Percentiles rank a stretch among this genome's conserved stretches.
These are phyloP conservation scores for Sebastes taczanowskii DNA, from an alignment of 2,797 vertebrate species.

Conservation along the genomic window DNA sequence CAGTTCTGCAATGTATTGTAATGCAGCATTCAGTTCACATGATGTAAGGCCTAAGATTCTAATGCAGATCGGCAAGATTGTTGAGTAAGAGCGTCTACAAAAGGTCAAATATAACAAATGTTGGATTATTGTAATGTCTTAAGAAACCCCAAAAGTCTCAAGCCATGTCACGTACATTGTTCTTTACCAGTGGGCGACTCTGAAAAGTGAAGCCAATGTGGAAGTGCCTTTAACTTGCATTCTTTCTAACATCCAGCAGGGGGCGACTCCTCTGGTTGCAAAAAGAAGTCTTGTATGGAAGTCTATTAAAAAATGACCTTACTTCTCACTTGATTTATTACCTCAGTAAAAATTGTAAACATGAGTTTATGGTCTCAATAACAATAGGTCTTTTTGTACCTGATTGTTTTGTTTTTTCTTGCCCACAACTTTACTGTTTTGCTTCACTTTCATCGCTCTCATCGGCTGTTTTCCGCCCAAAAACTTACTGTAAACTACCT, in stretches of 20 bases:
- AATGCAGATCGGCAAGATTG: not conserved
- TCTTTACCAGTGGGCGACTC: not conserved
- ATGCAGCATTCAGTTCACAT: not conserved
- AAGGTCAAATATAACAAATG: not conserved
- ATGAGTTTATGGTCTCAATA: too few species aligned
- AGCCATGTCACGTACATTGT: not conserved
- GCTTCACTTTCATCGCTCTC: not conserved
- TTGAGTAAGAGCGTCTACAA: not conserved
- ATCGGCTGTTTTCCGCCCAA: not conserved
- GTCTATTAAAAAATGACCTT: rapidly evolving
- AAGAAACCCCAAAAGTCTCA: not conserved
- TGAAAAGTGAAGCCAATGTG: too few species aligned
- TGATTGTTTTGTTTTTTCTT: not conserved
- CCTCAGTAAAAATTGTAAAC: too few species aligned
- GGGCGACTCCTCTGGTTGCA: too few species aligned
- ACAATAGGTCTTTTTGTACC: not conserved
- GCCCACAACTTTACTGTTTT: not conserved
- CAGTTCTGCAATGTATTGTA: not conserved
- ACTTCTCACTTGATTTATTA: too few species aligned
- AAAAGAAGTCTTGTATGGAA: too few species aligned
- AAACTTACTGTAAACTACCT: not conserved
- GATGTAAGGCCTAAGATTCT: not conserved
- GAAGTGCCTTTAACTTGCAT: too few species aligned
- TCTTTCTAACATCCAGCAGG: too few species aligned
- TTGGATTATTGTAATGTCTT: not conserved